Evolutionary conservation across 1,140 invertebrate species (phyloP), one percentile per base, ranked within the genome.

Genomic region (Drosophila erecta): DNA sequence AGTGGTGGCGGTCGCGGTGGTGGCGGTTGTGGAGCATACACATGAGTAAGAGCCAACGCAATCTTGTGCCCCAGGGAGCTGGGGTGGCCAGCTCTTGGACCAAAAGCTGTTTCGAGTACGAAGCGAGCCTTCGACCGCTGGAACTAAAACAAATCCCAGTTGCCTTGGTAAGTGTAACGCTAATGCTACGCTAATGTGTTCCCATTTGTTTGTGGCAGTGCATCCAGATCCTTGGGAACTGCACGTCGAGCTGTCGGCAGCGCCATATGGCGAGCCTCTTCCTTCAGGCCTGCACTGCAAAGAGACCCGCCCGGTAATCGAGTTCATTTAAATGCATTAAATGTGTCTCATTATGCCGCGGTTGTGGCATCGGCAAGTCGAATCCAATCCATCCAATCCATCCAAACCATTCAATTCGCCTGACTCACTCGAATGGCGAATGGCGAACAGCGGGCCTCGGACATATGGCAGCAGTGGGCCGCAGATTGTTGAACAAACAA

Each of bases 321-420:
- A 71, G 75, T 62, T 86, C 75, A 87, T 86, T 86, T 86, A 86
- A 86, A 86, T 86, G 81, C 81, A 86, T 86, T 83, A 72, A 76
- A 87, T 35, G 51, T 72, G 49, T 64, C 53, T 43, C 54, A 60
- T 54, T 69, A 69, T 67, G 41, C 74, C 38, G 59, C 55, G 40
- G 61, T 37, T 44, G 37, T 27, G 37, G 64, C 59, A 76, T 69
- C 73, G 60, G 54, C 73, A 67, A 58, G 35, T 57, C 51, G 50
- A 56, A 44, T 55, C 62, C 49, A 53, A 66, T 37, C 37, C 22
- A 27, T 51, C 15, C 30, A 20, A 51, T 17, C 53, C 62, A 24
- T 24, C 3, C 3, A 24, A 24, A 24, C 24, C 24, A 24, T 24
- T 4, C 17, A 14, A 24, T n/a, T 24, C n/a, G 47, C 27, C 51